These are phyloP conservation scores for Gastrophysa polygoni DNA, from an alignment of 2,888 invertebrate genomes.

Conservation along the genomic window DNA sequence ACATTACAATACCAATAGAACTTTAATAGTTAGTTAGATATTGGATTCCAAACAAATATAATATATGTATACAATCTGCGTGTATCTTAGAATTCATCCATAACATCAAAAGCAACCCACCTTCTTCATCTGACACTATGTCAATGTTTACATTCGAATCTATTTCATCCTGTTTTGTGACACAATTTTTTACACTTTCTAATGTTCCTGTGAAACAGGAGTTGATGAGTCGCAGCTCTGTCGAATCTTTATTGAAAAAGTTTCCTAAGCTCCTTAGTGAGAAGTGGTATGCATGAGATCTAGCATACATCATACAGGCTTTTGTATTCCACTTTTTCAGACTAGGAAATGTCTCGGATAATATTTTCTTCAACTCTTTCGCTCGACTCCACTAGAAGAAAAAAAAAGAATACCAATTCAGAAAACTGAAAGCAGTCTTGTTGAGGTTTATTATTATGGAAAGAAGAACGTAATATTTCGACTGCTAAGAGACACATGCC, in stretches of 20 bases:
- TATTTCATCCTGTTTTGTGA: conserved; percentile 2
- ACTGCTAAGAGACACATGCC: too few relatives aligned
- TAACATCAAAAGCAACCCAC: too few relatives aligned
- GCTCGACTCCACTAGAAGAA: conserved; percentile 63
- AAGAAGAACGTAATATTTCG: too few relatives aligned
- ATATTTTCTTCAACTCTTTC: conserved; percentile 54
- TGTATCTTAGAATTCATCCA: too few relatives aligned
- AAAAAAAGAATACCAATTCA: too few relatives aligned
- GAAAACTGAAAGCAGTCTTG: too few relatives aligned
- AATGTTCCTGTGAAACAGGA: conserved; percentile 31
- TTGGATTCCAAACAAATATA: too few relatives aligned
- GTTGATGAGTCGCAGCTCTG: conserved; percentile 39
- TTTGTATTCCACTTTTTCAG: conserved; percentile 57
- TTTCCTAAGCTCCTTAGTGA: conserved; percentile 46
- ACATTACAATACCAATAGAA: too few relatives aligned
- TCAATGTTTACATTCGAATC: conserved; percentile 30
- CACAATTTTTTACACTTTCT: neutral
- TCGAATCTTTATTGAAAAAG: conserved; percentile 40
- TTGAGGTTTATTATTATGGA: too few relatives aligned
- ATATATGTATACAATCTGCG: too few relatives aligned
- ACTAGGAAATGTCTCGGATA: conserved; percentile 42
- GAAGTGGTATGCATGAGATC: conserved; percentile 58
- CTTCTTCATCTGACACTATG: conserved; percentile 34
- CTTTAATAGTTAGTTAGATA: too few relatives aligned
- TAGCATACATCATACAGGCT: conserved; percentile 59